Conservation (phyloP, 2,888 invertebrate species). For the Eristalinus sepulchralis region DNA sequence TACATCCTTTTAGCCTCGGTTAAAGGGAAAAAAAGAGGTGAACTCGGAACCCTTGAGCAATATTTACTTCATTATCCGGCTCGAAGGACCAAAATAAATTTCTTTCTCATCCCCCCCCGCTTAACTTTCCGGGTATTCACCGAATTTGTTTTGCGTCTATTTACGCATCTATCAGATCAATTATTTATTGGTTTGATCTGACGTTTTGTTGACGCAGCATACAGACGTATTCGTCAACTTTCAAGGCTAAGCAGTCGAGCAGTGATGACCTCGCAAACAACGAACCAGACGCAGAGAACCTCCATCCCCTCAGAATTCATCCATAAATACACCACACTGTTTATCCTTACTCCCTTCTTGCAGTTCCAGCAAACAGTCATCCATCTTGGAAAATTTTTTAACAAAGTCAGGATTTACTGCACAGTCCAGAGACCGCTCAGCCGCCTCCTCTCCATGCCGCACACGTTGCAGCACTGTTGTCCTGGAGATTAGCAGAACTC, state of each 20-base stretch:
- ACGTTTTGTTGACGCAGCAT: background rate
- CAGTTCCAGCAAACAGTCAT: background rate
- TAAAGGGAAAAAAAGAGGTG: background rate
- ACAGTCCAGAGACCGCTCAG: background rate
- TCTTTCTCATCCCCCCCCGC: background rate
- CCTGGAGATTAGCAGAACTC: slow-evolving; percentile 40
- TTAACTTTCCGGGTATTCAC: too few relatives aligned
- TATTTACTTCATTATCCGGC: background rate
- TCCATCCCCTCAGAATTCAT: background rate
- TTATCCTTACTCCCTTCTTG: background rate
- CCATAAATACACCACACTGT: slow-evolving; percentile 15
- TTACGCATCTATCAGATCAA: background rate
- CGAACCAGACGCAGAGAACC: background rate
- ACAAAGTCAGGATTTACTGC: too few relatives aligned
- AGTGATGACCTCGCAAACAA: background rate
- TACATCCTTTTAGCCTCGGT: background rate
- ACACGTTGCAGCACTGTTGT: background rate
- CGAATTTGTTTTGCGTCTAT: background rate
- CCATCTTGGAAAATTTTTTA: background rate
- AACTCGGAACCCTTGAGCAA: background rate
- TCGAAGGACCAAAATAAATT: background rate
- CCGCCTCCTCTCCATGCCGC: background rate
- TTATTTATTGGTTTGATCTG: background rate
- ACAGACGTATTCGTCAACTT: background rate
- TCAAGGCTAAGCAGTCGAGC: background rate